A percentile compares a stretch with the other conserved stretches of the same genome.
Evolutionary conservation across 64 coral and sea anemone species (phyloP).

Genomic region (Hydrozoanthus tunicans): DNA sequence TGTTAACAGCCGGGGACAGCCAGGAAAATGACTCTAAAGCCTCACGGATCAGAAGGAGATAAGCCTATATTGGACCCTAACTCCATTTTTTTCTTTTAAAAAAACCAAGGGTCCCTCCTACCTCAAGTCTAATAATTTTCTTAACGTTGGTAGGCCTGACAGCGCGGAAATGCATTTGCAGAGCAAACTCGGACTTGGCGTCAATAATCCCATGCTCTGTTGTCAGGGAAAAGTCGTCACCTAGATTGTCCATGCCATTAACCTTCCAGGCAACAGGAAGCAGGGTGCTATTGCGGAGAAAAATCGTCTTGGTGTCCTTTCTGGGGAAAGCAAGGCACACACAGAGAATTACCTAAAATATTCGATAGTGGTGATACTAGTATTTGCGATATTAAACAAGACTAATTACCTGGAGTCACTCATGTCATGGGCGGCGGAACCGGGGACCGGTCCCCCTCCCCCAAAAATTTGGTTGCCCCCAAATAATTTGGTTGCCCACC

Average conservation of each 20-base stretch:
- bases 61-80: no score
- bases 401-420: no score
- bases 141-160: slow-evolving; percentile 86
- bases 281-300: slow-evolving; percentile 95
- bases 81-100: neutral
- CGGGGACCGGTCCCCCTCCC: no score
- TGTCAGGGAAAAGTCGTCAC: slow-evolving; percentile 96
- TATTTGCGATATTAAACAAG: no score
- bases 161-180: slow-evolving; percentile 97
- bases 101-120: neutral
- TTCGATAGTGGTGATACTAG: no score
- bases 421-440: no score
- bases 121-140: slow-evolving; percentile 92
- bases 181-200: slow-evolving; percentile 89
- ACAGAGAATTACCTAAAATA: neutral
- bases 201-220: slow-evolving; percentile 92
- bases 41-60: no score
- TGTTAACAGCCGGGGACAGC: neutral
- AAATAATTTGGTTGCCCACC: no score
- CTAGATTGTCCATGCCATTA: slow-evolving; percentile 96
- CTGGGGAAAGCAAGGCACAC: slow-evolving; percentile 44
- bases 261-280: slow-evolving; percentile 92
- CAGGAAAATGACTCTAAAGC: no score
- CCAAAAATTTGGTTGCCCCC: no score
- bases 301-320: slow-evolving; percentile 95